Percentiles rank a stretch among this genome's conserved stretches.
Evolutionary conservation across 2,888 invertebrate genomes (phyloP).

Genomic region (Drosophila multiciliata): DNA sequence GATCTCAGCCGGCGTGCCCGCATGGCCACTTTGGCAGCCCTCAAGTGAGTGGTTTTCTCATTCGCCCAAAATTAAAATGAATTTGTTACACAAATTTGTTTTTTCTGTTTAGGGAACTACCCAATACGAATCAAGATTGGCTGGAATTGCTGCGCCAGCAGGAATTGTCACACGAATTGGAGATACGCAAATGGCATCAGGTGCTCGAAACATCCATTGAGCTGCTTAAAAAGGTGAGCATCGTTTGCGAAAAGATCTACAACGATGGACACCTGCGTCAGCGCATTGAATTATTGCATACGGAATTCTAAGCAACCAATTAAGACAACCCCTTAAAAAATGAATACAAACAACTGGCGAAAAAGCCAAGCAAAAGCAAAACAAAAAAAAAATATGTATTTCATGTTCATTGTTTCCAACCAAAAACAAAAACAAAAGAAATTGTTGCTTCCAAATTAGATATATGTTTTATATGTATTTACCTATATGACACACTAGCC

Average conservation of each 20-base stretch:
- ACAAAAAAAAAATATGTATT: constrained; percentile 47
- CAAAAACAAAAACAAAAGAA: constrained; percentile 35
- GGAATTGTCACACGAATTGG: constrained; percentile 91
- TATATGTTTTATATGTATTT: constrained; percentile 6
- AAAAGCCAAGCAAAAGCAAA: constrained; percentile 13
- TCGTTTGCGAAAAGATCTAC: constrained; percentile 84
- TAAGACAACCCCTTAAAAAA: constrained; percentile 4
- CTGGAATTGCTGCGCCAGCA: constrained; percentile 91
- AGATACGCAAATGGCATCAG: constrained; percentile 93
- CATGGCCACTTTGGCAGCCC: constrained; percentile 80
- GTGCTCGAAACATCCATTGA: constrained; percentile 90
- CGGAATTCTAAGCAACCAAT: constrained; percentile 65
- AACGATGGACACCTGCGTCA: constrained; percentile 80
- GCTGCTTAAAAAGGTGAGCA: constrained; percentile 90
- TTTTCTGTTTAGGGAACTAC: constrained; percentile 86
- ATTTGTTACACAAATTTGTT: neutral
- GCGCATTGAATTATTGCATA: constrained; percentile 79
- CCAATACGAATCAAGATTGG: constrained; percentile 93
- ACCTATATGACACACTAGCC: neutral
- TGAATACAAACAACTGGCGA: constrained; percentile 15
- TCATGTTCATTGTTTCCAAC: constrained; percentile 50
- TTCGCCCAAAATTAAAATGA: neutral
- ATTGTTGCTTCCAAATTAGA: constrained; percentile 61
- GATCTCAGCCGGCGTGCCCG: constrained; percentile 81
- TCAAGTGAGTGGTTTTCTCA: constrained; percentile 76